Evolutionary conservation across 2,113 vertebrate genomes (phyloP).

Genomic region (Corythaixoides concolor): DNA sequence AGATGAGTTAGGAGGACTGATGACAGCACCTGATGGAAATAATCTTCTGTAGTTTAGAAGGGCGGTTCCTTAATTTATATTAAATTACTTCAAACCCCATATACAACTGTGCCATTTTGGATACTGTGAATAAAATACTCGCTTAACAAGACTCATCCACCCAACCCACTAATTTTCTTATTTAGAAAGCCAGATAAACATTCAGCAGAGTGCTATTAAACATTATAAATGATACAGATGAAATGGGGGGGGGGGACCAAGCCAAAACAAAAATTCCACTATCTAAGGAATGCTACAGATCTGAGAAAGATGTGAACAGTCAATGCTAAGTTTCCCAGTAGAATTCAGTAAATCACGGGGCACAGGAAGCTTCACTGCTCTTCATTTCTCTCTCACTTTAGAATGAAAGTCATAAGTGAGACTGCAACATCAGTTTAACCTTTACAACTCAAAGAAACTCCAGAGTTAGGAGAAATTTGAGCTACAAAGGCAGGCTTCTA

Average conservation of each 20-base stretch:
- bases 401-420: background rate
- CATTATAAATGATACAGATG: background rate
- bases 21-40: background rate
- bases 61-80: background rate
- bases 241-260: background rate
- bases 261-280: conserved; percentile 1
- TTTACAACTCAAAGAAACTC: background rate
- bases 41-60: background rate
- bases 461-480: background rate
- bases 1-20: background rate
- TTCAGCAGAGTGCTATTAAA: background rate
- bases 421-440: background rate
- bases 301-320: background rate
- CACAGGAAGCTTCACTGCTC: background rate
- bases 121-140: conserved; percentile 5
- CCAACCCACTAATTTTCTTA: conserved; percentile 18
- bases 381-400: background rate
- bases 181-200: conserved; percentile 31
- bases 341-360: background rate
- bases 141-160: background rate
- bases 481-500: background rate
- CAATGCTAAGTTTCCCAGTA: background rate
- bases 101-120: background rate
- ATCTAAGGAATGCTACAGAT: background rate
- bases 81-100: background rate